Evolutionary conservation across 2,113 vertebrate species (phyloP).

Genomic region (Cyanoderma ruficeps): DNA sequence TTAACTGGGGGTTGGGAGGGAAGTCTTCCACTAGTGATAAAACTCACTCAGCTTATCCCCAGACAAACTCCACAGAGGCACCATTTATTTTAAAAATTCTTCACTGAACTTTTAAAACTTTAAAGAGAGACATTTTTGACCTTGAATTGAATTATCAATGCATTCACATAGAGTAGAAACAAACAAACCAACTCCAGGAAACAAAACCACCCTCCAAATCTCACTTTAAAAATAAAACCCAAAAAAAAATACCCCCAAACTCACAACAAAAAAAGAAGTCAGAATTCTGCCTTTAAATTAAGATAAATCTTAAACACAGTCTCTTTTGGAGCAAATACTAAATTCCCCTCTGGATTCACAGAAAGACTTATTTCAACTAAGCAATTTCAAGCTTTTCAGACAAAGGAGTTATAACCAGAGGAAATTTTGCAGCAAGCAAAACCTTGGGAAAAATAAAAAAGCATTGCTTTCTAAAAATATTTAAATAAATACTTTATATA

Average conservation of each 20-base stretch:
- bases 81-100: neutral
- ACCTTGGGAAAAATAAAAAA: neutral
- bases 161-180: accelerated
- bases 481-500: neutral
- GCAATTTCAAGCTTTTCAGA: neutral
- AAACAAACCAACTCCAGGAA: neutral
- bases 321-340: neutral
- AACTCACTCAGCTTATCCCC: neutral
- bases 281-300: neutral
- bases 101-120: neutral
- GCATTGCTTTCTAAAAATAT: neutral
- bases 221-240: neutral
- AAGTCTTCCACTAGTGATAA: neutral
- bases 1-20: accelerated
- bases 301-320: neutral
- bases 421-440: neutral
- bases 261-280: no score
- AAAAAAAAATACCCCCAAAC: neutral
- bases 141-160: neutral
- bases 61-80: neutral
- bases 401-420: neutral
- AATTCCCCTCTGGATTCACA: neutral
- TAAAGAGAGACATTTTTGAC: neutral
- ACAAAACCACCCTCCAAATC: neutral
- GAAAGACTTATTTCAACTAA: neutral